Percentiles rank a stretch among this genome's conserved stretches.
phyloP scores from a whole-genome alignment of 2,888 invertebrate species.

The Lithophane leautieri region DNA sequence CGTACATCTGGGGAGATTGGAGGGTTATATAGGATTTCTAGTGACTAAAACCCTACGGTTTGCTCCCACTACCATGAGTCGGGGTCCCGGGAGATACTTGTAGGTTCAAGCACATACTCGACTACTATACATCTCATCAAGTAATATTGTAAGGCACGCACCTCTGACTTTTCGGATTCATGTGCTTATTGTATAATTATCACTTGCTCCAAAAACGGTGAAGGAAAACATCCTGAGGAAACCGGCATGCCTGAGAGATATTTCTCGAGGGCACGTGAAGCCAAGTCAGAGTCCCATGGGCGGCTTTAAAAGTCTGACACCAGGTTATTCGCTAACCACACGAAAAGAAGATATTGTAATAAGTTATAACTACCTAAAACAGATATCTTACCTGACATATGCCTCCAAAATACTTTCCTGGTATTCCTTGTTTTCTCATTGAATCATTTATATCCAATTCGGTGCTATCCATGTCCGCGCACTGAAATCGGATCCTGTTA shows the following conservation, averaged over 20 bases:
- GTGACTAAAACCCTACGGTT: background rate
- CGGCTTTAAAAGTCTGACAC: too few species aligned
- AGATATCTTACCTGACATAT: conserved; percentile 49
- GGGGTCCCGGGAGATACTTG: too few species aligned
- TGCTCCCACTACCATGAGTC: background rate
- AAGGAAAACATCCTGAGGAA: too few species aligned
- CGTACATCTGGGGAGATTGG: background rate
- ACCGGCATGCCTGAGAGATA: too few species aligned
- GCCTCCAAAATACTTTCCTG: conserved; percentile 7
- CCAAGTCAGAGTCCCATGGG: too few species aligned
- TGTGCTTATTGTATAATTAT: too few species aligned
- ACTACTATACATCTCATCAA: background rate
- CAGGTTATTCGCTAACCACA: too few species aligned
- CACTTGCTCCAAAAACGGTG: too few species aligned
- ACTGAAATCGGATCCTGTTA: conserved; percentile 37
- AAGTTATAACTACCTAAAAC: too few species aligned
- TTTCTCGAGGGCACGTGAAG: too few species aligned
- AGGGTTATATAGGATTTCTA: background rate
- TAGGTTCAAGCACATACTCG: background rate
- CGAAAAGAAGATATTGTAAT: too few species aligned
- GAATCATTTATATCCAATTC: background rate
- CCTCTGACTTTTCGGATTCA: too few species aligned
- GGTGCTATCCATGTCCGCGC: conserved; percentile 16
- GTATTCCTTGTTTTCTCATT: conserved; percentile 1
- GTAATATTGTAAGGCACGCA: background rate